Evolutionary conservation across 2,888 invertebrate genomes (phyloP).

Genomic region (Pachydiplax longipennis): DNA sequence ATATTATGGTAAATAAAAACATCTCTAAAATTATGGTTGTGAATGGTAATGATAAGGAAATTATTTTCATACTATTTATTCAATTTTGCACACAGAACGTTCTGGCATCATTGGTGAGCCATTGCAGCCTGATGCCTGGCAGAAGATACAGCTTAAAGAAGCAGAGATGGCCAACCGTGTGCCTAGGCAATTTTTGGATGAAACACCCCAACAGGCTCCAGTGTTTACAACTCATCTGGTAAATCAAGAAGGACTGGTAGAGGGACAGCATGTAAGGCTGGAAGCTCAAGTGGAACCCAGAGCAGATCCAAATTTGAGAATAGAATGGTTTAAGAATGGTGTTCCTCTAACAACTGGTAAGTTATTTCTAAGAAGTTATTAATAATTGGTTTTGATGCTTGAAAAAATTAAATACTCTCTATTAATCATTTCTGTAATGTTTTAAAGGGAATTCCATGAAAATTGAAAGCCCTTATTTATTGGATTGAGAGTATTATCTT

Average conservation of each 20-base stretch:
- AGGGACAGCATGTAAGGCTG: conserved; percentile 85
- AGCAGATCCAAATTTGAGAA: conserved; percentile 84
- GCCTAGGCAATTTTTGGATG: conserved; percentile 86
- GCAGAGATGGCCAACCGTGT: conserved; percentile 85
- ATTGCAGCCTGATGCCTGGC: conserved; percentile 90
- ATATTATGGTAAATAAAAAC: not conserved
- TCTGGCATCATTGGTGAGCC: conserved; percentile 83
- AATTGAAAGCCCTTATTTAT: not conserved
- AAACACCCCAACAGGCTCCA: conserved; percentile 87
- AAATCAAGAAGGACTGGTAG: conserved; percentile 81
- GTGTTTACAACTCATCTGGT: conserved; percentile 94
- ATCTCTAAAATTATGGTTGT: no score
- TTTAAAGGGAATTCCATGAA: not conserved
- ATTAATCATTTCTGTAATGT: no score
- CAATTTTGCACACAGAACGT: conserved; percentile 60
- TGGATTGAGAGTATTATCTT: not conserved
- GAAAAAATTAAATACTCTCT: no score
- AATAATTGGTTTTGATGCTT: no score
- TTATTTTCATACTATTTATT: not conserved
- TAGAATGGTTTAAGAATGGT: conserved; percentile 95
- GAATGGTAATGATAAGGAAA: not conserved
- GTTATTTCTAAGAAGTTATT: conserved; percentile 12
- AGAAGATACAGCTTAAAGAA: conserved; percentile 89
- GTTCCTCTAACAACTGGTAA: conserved; percentile 79
- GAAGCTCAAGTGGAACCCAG: conserved; percentile 92